Evolutionary conservation across 2,888 invertebrate genomes (phyloP).

Genomic region (Lasius platythorax): DNA sequence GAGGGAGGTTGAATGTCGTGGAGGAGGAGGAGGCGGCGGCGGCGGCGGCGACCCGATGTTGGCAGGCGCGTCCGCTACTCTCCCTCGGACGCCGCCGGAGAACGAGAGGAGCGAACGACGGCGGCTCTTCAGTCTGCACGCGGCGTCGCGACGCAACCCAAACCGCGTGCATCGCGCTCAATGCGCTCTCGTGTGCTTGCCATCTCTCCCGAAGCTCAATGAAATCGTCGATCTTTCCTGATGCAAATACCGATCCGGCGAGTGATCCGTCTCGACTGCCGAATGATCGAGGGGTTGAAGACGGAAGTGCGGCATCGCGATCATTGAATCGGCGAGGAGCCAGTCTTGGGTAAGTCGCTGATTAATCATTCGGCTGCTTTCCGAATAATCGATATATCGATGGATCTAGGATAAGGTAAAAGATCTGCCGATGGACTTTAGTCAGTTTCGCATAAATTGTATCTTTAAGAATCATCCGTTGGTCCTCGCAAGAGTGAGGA

Average conservation of each 20-base stretch:
- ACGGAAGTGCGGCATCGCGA: neutral
- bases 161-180: slow-evolving; percentile 33
- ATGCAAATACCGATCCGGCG: neutral
- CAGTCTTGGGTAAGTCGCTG: slow-evolving; percentile 25
- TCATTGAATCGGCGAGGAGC: neutral
- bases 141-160: slow-evolving; percentile 75
- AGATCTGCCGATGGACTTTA: neutral
- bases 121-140: slow-evolving; percentile 76
- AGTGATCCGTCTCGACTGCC: slow-evolving; percentile 2
- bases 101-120: slow-evolving; percentile 60
- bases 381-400: neutral
- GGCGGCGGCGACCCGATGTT: slow-evolving; percentile 39
- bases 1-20: slow-evolving; percentile 30
- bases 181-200: neutral
- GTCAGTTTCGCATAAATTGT: neutral
- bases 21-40: neutral
- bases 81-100: slow-evolving; percentile 42
- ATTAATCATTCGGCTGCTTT: neutral
- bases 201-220: neutral
- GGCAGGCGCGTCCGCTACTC: slow-evolving; percentile 64
- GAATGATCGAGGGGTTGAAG: neutral
- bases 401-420: neutral
- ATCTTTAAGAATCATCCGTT: neutral
- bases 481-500: neutral
- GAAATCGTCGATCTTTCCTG: slow-evolving; percentile 1